Evolutionary conservation across 2,113 vertebrate genomes (phyloP).

Genomic region (Oxyura jamaicensis): DNA sequence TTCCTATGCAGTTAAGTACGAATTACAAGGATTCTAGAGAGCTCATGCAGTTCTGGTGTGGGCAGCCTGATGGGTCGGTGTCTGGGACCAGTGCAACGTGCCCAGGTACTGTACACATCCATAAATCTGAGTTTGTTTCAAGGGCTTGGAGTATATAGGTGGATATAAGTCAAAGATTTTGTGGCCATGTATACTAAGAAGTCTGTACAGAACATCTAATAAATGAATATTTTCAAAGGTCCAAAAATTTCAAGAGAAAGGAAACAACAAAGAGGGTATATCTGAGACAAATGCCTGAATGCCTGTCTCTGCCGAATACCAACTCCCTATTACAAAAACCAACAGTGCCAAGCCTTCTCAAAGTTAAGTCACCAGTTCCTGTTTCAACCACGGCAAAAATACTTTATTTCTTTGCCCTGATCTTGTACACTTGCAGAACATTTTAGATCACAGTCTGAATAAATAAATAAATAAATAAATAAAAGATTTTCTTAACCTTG

Average conservation of each 20-base stretch:
- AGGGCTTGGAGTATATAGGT: not conserved
- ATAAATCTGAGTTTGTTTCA: not conserved
- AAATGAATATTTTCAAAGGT: not conserved
- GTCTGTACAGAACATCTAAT: not conserved
- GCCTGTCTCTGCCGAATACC: not conserved
- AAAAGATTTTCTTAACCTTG: not conserved
- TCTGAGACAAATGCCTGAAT: not conserved
- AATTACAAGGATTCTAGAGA: not conserved
- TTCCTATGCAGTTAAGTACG: not conserved
- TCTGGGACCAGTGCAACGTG: not conserved
- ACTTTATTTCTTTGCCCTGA: not conserved
- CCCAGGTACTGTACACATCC: not conserved
- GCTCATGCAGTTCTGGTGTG: not conserved
- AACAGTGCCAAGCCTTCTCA: not conserved
- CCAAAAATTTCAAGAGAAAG: not conserved
- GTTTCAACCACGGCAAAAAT: not conserved
- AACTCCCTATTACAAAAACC: not conserved
- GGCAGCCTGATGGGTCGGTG: not conserved
- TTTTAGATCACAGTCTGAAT: not conserved
- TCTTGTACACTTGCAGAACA: not conserved
- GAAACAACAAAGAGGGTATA: not conserved
- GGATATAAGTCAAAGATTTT: not conserved
- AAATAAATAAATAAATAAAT: not conserved
- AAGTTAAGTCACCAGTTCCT: not conserved
- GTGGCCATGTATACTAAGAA: not conserved